Base-by-base conservation (phyloP, 2,888 invertebrate species). In the Horisme vitalbata region DNA sequence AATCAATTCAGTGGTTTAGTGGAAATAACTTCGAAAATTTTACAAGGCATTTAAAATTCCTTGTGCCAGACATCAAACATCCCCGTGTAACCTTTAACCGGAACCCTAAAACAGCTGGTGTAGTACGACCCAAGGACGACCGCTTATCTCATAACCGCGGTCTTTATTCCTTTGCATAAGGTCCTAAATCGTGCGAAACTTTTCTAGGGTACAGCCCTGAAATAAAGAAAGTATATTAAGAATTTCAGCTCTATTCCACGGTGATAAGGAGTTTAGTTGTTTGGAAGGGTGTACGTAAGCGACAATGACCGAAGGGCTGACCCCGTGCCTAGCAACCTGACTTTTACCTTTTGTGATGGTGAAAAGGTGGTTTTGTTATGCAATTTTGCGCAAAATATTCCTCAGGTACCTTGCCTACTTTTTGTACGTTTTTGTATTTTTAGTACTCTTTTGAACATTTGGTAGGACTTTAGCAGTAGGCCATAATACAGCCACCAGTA, bases 251-350 rank as follows among this genome's bases (percentile, higher is more conserved):
- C 11, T 28, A 37, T 20, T 1, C 12, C 7, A 3, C 28, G 27
- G 27, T 7, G 4, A 3, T 37, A 37, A 28, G 28, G 27, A 4
- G 6, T 3, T 4, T 23, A 11, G 11, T 6, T 11, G 26, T 26
- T 10, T 1, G 26, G 26, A 11, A 4, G 11, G 26, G 2, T 26
- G 26, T 26, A 26, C 8, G 21, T 21, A 33, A n/a, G 12, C 20
- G 21, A 9, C 33, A 13, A 21, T 33, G 33, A 33, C 33, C 33
- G 33, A 21, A 33, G 33, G 33, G 12, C 3, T 33, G 33, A 34
- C 34, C 23, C 14, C 13, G 34, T 10, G 13, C n/a, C 8, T 9
- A 9, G 13, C 34, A 13, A 24, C 23, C 1, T 34, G 21, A 13
- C 23, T 34, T 26, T 26, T 23, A 23, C 34, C 14, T 34, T 34